phyloP scores from a whole-genome alignment of 2,113 vertebrate species.

The Pedetes capensis region DNA sequence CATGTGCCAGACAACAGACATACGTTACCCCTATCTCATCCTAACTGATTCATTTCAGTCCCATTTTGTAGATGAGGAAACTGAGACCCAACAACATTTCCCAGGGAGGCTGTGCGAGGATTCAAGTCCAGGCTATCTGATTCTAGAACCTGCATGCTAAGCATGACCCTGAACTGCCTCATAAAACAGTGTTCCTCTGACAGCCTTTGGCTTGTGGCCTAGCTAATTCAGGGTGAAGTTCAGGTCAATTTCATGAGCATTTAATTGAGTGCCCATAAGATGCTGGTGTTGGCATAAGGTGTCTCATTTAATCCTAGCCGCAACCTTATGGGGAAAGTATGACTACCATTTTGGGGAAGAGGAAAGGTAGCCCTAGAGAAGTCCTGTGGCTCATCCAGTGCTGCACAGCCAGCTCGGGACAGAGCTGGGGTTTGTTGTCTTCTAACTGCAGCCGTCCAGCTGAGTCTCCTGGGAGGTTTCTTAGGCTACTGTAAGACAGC shows the following conservation, averaged over 20 bases:
- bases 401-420: background rate
- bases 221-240: background rate
- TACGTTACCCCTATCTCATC: background rate
- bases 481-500: background rate
- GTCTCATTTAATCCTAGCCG: background rate
- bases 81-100: background rate
- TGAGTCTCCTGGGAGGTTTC: background rate
- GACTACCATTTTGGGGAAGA: background rate
- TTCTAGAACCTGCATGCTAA: background rate
- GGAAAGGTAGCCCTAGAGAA: background rate
- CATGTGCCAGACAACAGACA: background rate
- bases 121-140: background rate
- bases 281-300: background rate
- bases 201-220: background rate
- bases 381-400: background rate
- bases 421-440: background rate
- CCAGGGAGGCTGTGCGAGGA: background rate
- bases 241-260: background rate
- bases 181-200: background rate
- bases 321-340: background rate
- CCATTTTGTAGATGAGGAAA: conserved; percentile 6
- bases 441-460: background rate
- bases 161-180: background rate
- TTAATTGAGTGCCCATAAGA: background rate
- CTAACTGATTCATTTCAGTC: background rate